A percentile compares a stretch with the other conserved stretches of the same genome.
Conservation (phyloP, 1,140 invertebrate species). For the Lepidurus packardi region DNA sequence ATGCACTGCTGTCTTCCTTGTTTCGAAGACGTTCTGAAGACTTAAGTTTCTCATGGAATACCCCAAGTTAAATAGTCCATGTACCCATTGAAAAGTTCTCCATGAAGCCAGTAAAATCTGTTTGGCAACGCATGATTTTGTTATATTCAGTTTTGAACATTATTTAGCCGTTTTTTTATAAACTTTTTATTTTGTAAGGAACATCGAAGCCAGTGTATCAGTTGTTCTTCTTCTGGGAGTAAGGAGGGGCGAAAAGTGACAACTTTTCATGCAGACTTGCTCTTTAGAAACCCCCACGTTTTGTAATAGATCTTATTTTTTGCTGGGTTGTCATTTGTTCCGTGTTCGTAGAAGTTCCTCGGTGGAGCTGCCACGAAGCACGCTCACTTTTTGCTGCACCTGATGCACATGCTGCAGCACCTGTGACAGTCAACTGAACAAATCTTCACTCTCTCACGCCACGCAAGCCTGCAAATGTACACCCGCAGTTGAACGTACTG, state of each 20-base stretch:
- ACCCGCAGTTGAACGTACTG: not conserved
- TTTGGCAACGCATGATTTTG: too few relatives aligned
- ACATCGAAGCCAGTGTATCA: not conserved
- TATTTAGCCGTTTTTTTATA: too few relatives aligned
- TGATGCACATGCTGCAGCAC: not conserved
- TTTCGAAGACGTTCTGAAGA: too few relatives aligned
- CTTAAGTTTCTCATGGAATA: too few relatives aligned
- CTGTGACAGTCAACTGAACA: conserved; percentile 1
- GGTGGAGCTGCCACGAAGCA: not conserved
- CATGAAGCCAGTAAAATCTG: too few relatives aligned
- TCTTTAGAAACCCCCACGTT: not conserved
- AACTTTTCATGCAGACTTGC: not conserved
- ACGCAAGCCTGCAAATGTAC: not conserved
- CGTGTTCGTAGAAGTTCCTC: not conserved
- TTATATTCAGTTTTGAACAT: too few relatives aligned
- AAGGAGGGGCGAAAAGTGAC: not conserved
- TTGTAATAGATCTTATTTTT: not conserved
- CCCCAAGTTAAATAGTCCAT: too few relatives aligned
- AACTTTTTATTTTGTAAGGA: not conserved
- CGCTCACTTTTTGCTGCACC: conserved; percentile 20
- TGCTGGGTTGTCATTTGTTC: not conserved
- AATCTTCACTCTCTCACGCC: conserved; percentile 12
- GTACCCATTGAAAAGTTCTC: too few relatives aligned
- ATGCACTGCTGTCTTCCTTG: not conserved
- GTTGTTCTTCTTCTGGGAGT: not conserved